A percentile compares a stretch with the other conserved stretches of the same genome.
phyloP scores from a whole-genome alignment of 1,140 invertebrate genomes.

The Aphelinus certus region DNA sequence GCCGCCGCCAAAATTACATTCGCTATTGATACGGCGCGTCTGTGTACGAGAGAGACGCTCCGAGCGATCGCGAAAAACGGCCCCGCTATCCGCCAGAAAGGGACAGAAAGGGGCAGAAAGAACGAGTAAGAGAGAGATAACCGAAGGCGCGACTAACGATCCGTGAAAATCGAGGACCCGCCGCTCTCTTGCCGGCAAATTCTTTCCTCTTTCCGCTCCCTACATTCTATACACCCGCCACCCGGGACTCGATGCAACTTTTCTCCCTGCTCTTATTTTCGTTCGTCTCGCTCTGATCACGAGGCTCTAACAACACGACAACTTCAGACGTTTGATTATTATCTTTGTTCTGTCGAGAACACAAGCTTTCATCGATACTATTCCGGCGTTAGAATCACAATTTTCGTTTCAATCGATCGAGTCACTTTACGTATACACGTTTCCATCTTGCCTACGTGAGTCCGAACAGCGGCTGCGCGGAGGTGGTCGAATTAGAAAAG shows the following conservation, averaged over 20 bases:
- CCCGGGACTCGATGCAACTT: slow-evolving; percentile 24
- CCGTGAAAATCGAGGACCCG: slow-evolving; percentile 32
- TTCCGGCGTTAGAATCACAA: not conserved
- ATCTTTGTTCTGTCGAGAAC: no score
- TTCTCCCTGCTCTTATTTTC: not conserved
- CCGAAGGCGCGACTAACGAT: slow-evolving; percentile 32
- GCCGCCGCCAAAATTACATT: slow-evolving; percentile 28
- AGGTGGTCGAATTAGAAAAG: no score
- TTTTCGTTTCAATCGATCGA: no score
- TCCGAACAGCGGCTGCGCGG: no score
- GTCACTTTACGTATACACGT: not conserved
- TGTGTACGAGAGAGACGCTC: not conserved
- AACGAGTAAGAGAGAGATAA: not conserved
- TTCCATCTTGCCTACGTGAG: no score
- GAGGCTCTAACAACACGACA: no score
- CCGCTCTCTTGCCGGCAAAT: not conserved
- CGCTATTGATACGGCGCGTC: not conserved
- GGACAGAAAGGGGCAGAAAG: not conserved
- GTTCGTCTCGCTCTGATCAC: not conserved
- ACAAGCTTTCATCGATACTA: not conserved
- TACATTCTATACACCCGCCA: slow-evolving; percentile 11
- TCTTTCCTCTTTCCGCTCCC: slow-evolving; percentile 11
- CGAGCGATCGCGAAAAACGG: slow-evolving; percentile 1
- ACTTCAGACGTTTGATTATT: no score
- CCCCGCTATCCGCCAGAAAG: slow-evolving; percentile 17